A percentile compares a stretch with the other conserved stretches of the same genome.
phyloP scores from a whole-genome alignment of 2,797 vertebrate genomes.

The Arrhamphus sclerolepis region DNA sequence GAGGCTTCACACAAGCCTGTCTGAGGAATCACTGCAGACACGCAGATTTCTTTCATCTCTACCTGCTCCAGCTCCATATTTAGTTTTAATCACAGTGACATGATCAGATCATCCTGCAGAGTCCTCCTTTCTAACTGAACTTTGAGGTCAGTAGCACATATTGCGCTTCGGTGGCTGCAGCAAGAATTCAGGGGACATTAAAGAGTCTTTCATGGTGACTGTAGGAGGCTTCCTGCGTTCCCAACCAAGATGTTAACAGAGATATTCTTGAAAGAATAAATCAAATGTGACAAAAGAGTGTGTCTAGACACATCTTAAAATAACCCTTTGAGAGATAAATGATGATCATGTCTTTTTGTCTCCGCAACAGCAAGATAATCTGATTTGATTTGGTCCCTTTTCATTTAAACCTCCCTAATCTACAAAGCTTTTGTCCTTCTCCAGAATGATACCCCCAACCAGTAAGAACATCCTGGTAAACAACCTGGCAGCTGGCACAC shows the following conservation, averaged over 20 bases:
- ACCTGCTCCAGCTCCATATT: conserved; percentile 30
- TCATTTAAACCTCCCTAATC: conserved; percentile 51
- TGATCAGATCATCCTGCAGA: conserved; percentile 25
- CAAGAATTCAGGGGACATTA: background rate
- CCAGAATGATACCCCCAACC: conserved; percentile 97
- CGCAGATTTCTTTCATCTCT: conserved; percentile 54
- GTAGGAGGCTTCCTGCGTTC: conserved; percentile 13
- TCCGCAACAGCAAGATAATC: conserved; percentile 65
- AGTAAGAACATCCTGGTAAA: conserved; percentile 97
- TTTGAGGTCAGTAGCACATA: conserved; percentile 40
- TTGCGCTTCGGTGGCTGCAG: conserved; percentile 17
- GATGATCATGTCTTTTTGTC: conserved; percentile 62
- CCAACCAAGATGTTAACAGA: conserved; percentile 48
- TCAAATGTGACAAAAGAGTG: conserved; percentile 64
- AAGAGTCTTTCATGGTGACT: conserved; percentile 17
- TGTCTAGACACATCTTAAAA: conserved; percentile 49
- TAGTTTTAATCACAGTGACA: conserved; percentile 46
- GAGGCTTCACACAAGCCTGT: conserved; percentile 43
- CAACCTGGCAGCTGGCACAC: conserved; percentile 93
- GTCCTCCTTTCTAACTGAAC: conserved; percentile 15
- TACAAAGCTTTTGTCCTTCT: background rate
- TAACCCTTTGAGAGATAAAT: conserved; percentile 56
- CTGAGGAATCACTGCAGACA: conserved; percentile 22
- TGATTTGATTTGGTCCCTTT: conserved; percentile 56
- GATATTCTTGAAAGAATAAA: conserved; percentile 46